Evolutionary conservation across 1,140 invertebrate genomes (phyloP).

Genomic region (Bilobella aurantiaca): DNA sequence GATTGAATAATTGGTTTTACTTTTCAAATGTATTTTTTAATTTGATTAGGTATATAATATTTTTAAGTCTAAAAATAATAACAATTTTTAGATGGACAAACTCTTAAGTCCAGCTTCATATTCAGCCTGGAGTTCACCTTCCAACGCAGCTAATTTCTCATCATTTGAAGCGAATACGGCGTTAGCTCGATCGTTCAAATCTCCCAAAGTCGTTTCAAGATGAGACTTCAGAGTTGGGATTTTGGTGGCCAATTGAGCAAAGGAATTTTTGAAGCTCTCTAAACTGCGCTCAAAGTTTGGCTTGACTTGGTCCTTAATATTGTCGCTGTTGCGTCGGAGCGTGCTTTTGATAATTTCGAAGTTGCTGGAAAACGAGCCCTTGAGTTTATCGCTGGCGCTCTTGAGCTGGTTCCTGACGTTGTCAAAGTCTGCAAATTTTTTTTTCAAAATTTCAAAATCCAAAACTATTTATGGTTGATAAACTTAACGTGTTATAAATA

Average conservation of each 20-base stretch:
- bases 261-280: neutral
- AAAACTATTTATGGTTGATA: no score
- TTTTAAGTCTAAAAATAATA: no score
- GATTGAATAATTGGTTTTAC: no score
- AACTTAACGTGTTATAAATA: no score
- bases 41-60: no score
- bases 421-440: neutral
- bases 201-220: neutral
- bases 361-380: neutral
- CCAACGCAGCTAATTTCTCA: no score
- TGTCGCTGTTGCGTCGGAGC: neutral
- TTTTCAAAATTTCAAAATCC: no score
- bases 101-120: no score
- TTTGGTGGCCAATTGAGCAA: neutral
- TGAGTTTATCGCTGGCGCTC: neutral
- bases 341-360: neutral
- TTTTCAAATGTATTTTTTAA: no score
- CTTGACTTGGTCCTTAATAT: neutral
- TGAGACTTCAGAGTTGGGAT: neutral
- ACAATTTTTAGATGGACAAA: no score
- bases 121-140: no score
- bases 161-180: no score
- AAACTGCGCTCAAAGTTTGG: neutral
- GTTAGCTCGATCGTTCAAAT: neutral
- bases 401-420: neutral